Base-by-base conservation (phyloP, 2,797 vertebrate species). In the Saguinus oedipus region DNA sequence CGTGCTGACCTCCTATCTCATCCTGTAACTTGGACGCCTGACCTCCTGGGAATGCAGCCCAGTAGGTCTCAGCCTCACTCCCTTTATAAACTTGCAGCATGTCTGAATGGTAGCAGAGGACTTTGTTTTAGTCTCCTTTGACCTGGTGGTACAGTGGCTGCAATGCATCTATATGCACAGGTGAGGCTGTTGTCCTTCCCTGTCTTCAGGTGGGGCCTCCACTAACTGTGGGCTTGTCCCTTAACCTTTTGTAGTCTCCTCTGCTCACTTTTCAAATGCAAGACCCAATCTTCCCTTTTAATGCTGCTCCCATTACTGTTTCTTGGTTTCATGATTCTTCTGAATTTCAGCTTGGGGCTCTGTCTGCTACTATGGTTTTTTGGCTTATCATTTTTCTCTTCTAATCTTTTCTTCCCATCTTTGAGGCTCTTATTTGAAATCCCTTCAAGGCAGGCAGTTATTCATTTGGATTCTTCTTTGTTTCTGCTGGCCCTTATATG, bases 401-500 rank as follows among this genome's bases (percentile, higher is more conserved):
- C 53, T 93, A 79, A 96, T 97, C 95, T 95, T 93, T 53, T 80
- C 59, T 95, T 83, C 80, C 79, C 79, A n/a, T 94, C 96, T 92
- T 76, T 27, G 92, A 97, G 86, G 57, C 46, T 93, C 79, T 96
- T 93, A 93, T 82, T 84, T 91, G 90, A 97, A 94, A 91, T 89
- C 70, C 86, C 97, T 97, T 95, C 90, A 83, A 94, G 97, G 90
- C 94, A 93, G 90, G 85, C 79, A 84, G 84, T 95, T 97, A 95
- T 93, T 95, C 92, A 94, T 90, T 92, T 86, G 93, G 94, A 90
- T 64, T 83, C 80, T 90, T 97, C 86, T 76, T 90, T 96, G 93
- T 97, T 97, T 97, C 94, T 97, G 39, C 36, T 50, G 93, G 92
- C 95, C 88, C 91, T 96, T 87, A 72, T 88, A 95, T 78, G 75